phyloP scores from a whole-genome alignment of 2,888 invertebrate species.

The Netelia melanura region DNA sequence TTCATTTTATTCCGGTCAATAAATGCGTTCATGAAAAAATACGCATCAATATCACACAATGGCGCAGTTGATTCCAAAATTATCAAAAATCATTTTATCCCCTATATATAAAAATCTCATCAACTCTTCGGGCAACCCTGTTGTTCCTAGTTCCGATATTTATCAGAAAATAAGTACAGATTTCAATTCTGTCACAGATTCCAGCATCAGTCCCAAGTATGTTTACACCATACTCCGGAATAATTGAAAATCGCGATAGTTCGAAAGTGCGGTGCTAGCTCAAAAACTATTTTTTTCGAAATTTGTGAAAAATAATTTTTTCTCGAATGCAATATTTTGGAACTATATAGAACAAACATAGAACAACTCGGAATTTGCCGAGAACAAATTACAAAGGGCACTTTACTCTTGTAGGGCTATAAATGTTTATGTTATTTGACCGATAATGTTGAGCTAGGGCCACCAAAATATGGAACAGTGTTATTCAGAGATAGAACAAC shows the following conservation, averaged over 20 bases:
- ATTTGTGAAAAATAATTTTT: too few species aligned
- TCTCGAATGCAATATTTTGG: too few species aligned
- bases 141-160: slow-evolving; percentile 42
- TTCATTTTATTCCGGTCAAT: slow-evolving; percentile 5
- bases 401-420: too few species aligned
- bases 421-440: too few species aligned
- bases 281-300: too few species aligned
- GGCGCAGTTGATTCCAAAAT: slow-evolving; percentile 32
- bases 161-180: slow-evolving; percentile 42
- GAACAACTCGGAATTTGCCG: too few species aligned
- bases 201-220: slow-evolving; percentile 40
- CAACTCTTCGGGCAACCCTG: slow-evolving; percentile 41
- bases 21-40: slow-evolving; percentile 3
- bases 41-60: slow-evolving; percentile 29
- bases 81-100: slow-evolving; percentile 35
- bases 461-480: too few species aligned
- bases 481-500: too few species aligned
- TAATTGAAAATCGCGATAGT: background rate
- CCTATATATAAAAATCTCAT: slow-evolving; percentile 36
- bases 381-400: too few species aligned
- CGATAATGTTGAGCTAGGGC: too few species aligned
- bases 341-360: too few species aligned
- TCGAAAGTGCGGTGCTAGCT: too few species aligned
- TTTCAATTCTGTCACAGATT: slow-evolving; percentile 28
- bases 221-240: slow-evolving; percentile 47